phyloP scores from a whole-genome alignment of 2,888 invertebrate genomes.

The Leucania comma region DNA sequence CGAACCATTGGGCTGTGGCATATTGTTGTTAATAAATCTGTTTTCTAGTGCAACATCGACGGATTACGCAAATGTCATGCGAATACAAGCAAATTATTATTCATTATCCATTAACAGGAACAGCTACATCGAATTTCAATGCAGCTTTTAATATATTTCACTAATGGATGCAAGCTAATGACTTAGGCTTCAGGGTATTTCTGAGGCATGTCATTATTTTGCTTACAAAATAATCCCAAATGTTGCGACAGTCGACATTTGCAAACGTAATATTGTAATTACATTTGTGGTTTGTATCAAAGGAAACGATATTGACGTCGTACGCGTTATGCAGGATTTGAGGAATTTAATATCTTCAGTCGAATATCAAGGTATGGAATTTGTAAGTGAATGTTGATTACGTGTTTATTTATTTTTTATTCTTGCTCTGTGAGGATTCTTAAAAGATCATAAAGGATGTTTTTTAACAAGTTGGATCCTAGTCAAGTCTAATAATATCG shows the following conservation, averaged over 20 bases:
- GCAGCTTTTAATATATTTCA: slow-evolving; percentile 25
- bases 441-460: neutral
- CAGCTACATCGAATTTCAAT: slow-evolving; percentile 33
- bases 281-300: slow-evolving; percentile 25
- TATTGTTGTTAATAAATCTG: slow-evolving; percentile 40
- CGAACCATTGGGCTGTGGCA: slow-evolving; percentile 1
- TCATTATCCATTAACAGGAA: slow-evolving; percentile 32
- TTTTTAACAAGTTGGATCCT: neutral
- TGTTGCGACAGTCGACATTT: slow-evolving; percentile 27
- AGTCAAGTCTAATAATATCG: too few relatives aligned
- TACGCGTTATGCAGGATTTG: slow-evolving; percentile 5
- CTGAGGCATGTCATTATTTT: slow-evolving; percentile 48
- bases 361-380: slow-evolving; percentile 19
- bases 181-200: slow-evolving; percentile 8
- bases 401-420: slow-evolving; percentile 1
- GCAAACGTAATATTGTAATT: slow-evolving; percentile 26
- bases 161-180: slow-evolving; percentile 26
- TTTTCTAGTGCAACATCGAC: slow-evolving; percentile 40
- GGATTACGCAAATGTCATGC: slow-evolving; percentile 25
- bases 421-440: neutral
- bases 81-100: slow-evolving; percentile 17
- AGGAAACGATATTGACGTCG: slow-evolving; percentile 27
- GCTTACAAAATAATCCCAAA: slow-evolving; percentile 35
- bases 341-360: slow-evolving; percentile 19
- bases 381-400: slow-evolving; percentile 1